Evolutionary conservation across 2,888 invertebrate genomes (phyloP), one percentile per base, ranked within the genome.

Genomic region (Diploptera punctata): DNA sequence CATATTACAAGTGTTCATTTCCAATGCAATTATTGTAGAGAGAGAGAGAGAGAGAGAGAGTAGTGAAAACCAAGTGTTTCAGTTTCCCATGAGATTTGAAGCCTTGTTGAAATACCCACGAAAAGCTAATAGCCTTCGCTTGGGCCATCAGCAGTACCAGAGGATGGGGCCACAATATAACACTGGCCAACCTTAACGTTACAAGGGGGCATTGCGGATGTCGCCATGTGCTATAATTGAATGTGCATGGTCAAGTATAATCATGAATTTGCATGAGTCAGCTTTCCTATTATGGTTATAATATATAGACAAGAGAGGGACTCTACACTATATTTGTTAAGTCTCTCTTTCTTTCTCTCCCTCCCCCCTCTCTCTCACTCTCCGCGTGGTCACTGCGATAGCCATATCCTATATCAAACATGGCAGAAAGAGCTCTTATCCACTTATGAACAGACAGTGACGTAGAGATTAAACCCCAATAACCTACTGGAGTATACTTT

Each of bases 361-460:
- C 18, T 19, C 47, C 4, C 44, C 10, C 44, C 44, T n/a, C 44
- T 2, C 44, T 2, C 44, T n/a, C 44, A 18, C n/a, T 19, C 18
- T 18, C 10, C 3, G 18, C 18, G 19, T 47, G 5, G 9, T 1
- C 47, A 24, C 26, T 5, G 10, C 2, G 21, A 7, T 52, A 7
- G 52, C 52, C 24, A 52, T 26, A 57, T 57, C 31, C 57, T 57
- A 29, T 57, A 57, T 57, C 57, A 57, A 57, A 57, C n/a, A 57
- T 33, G 33, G 33, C 7, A 33, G 33, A 33, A 5, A 33, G 10
- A n/a, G n/a, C n/a, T n/a, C n/a, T n/a, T n/a, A n/a, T n/a, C n/a
- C n/a, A n/a, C 13, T 38, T 13, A 38, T 38, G 38, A 38, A 38
- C 13, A 9, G 38, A 38, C 38, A 38, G 13, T 5, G 38, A 38